Percentiles rank a stretch among this genome's conserved stretches.
phyloP scores from a whole-genome alignment of 2,113 vertebrate species.

The Scartelaos histophorus region DNA sequence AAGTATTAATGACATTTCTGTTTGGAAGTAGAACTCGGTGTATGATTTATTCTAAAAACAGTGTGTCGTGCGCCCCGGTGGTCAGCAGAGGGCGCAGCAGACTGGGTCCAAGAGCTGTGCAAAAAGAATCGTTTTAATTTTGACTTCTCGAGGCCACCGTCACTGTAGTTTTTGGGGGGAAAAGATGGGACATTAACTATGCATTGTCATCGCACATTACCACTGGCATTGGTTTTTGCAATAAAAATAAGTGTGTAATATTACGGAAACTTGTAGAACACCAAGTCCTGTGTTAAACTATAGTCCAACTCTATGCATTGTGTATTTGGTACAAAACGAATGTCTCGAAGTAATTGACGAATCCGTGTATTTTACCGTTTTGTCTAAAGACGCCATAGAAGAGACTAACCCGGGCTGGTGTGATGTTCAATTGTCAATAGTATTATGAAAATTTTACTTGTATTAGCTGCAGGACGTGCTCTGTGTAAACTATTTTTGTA shows the following conservation, averaged over 20 bases:
- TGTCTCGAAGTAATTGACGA: background rate
- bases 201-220: slow-evolving; percentile 67
- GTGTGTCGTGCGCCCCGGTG: slow-evolving; percentile 10
- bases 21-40: background rate
- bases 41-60: background rate
- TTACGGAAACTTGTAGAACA: slow-evolving; percentile 3
- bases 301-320: slow-evolving; percentile 35
- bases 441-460: too few relatives aligned
- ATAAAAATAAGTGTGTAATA: slow-evolving; percentile 56
- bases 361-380: background rate
- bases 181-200: slow-evolving; percentile 69
- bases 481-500: background rate
- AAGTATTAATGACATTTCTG: background rate
- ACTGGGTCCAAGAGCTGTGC: background rate
- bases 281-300: background rate
- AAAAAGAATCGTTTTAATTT: background rate
- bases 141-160: slow-evolving; percentile 18
- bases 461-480: too few relatives aligned
- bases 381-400: background rate
- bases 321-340: slow-evolving; percentile 5
- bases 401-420: background rate
- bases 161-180: slow-evolving; percentile 26
- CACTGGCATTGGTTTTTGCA: slow-evolving; percentile 67
- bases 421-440: background rate
- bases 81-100: slow-evolving; percentile 49